A percentile compares a stretch with the other conserved stretches of the same genome.
Conservation (phyloP, 2,797 vertebrate species). For the Alcedo atthis region DNA sequence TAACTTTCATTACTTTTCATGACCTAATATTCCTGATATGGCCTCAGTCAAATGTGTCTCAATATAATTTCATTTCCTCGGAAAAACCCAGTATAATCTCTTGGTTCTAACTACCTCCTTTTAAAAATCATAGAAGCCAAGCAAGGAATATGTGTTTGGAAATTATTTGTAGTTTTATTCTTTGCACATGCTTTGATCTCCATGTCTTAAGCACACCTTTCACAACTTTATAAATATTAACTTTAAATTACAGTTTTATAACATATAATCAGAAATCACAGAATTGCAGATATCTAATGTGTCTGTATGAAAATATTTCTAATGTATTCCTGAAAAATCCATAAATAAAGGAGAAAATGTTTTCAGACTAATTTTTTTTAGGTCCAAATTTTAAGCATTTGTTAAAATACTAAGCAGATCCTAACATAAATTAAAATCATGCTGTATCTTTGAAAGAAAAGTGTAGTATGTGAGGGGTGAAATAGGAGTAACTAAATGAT, state of each 20-base stretch:
- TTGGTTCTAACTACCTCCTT: neutral
- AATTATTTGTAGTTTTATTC: neutral
- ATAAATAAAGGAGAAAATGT: neutral
- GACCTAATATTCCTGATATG: neutral
- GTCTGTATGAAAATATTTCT: neutral
- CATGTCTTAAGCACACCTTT: neutral
- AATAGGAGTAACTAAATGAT: slow-evolving; percentile 53
- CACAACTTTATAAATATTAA: neutral
- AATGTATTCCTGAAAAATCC: neutral
- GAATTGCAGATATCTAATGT: neutral
- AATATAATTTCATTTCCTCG: neutral
- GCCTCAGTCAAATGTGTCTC: neutral
- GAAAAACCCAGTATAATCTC: neutral
- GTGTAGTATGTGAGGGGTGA: slow-evolving; percentile 49
- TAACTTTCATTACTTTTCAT: neutral
- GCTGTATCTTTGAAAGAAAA: neutral
- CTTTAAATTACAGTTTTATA: neutral
- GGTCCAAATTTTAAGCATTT: slow-evolving; percentile 3
- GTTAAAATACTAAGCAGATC: neutral
- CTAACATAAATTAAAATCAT: neutral
- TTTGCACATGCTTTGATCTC: neutral
- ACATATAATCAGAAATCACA: neutral
- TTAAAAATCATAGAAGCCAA: neutral
- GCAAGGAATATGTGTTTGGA: neutral
- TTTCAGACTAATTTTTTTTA: neutral